Evolutionary conservation across 1,140 invertebrate species (phyloP), one percentile per base, ranked within the genome.

Genomic region (Papilio machaon): DNA sequence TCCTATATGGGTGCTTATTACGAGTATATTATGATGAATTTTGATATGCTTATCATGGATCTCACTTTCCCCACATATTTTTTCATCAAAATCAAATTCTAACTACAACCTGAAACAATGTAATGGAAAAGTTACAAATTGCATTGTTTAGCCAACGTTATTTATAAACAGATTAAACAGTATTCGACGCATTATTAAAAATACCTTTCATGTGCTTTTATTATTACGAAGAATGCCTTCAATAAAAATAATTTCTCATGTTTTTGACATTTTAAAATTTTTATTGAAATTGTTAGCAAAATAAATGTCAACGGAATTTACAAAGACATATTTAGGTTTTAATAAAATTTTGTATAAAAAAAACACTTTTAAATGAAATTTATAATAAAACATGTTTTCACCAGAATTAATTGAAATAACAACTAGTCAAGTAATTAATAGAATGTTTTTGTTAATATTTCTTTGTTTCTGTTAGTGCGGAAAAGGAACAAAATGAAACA

Each of bases 251-350:
- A 35, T 70, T 70, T 70, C 38, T 70, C 23, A 70, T 13, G 64
- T 70, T 70, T 70, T 70, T 38, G 64, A 70, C 64, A 35, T 70
- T 35, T 35, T 30, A 8, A 30, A 23, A 30, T 64, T 64, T 70
- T 70, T 70, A 70, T 70, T 70, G 64, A 70, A 70, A 70, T 70
- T 70, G 64, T 70, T 70, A 11, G 30, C 30, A 38, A 70, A 70
- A 70, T 38, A 38, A 70, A 35, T 70, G 11, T 30, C 64, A 35
- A 70, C 13, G 64, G 64, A 35, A 70, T 70, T 70, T 70, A 17
- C 13, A 70, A 67, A 67, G 23, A 70, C 5, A 70, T 35, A 35
- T 38, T 64, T 70, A 13, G 3, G 11, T 70, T 67, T 70, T 70
- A 70, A 35, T 70, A 70, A 70, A 70, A 7, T 13, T 70, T 70